Base-by-base conservation (phyloP, 1,140 invertebrate genomes). In the Drosophila nebulosa region DNA sequence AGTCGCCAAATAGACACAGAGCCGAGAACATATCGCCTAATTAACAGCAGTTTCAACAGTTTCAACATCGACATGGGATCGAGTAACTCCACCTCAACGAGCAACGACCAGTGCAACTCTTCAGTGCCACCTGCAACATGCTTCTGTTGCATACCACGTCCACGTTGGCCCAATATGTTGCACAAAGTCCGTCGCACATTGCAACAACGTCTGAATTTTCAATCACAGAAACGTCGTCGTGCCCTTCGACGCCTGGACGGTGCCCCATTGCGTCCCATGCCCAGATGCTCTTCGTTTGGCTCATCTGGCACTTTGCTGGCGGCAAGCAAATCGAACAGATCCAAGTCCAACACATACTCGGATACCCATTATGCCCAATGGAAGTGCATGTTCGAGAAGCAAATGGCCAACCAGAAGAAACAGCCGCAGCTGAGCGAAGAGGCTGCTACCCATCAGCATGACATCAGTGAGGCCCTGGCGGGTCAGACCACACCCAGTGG, bases 321-420 rank as follows among this genome's bases (percentile, higher is more conserved):
- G 5, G 42, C 72, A 26, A 58, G 30, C 22, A 78, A 62, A 30
- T 27, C 61, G 14, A 46, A 16, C 32, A 36, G 36, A 1, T 30
- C 42, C 24, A 78, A 62, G 35, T 35, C 61, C 18, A 53, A 18
- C 27, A 46, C 50, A 1, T 30, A 55, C 35, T 18, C 50, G 12
- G 78, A 81, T 35, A 72, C 35, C 5, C 61, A 73, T 1, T 88
- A 88, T 16, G 83, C 83, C 9, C 70, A 88, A n/a, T 88, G 83
- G 83, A 86, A 86, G 32, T 88, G 78, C 74, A 88, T 69, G 61
- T 89, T 88, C 7, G 83, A 88, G 69, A 68, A 14, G 61, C 12
- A 22, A 51, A 0, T 9, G 27, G 12, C 50, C 58, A 36, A 56
- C 10, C 30, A 52, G 22, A 52, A n/a, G n/a, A n/a, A n/a, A n/a